A percentile compares a stretch with the other conserved stretches of the same genome.
phyloP scores from a whole-genome alignment of 2,888 invertebrate species.

The Alloscopus bannaensis region DNA sequence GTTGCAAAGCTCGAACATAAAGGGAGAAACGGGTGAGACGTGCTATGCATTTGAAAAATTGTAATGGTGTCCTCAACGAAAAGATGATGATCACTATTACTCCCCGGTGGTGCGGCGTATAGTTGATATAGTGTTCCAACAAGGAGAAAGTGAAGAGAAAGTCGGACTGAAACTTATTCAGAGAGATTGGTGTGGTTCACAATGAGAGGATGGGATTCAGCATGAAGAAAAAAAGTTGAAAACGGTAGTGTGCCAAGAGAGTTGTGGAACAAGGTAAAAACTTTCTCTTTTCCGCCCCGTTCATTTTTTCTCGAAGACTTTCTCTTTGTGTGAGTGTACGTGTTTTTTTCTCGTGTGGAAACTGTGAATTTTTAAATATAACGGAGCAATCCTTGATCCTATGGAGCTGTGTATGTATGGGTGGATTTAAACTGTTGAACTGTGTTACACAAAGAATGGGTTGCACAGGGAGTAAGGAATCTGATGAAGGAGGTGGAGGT shows the following conservation, averaged over 20 bases:
- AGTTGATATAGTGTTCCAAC: conserved; percentile 18
- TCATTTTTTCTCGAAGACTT: not conserved
- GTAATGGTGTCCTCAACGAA: conserved; percentile 40
- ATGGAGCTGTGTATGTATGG: conserved; percentile 61
- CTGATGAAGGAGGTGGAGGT: conserved; percentile 59
- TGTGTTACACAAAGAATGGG: conserved; percentile 71
- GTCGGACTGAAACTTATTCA: conserved; percentile 27
- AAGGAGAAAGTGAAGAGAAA: conserved; percentile 31
- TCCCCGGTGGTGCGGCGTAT: conserved; percentile 12
- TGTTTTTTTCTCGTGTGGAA: not conserved
- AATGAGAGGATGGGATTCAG: not conserved
- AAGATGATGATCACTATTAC: conserved; percentile 22
- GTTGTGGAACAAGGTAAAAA: conserved; percentile 25
- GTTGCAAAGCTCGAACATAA: conserved; percentile 12
- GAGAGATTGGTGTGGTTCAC: conserved; percentile 21
- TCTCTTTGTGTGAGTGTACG: not conserved
- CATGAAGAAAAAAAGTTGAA: too few species aligned
- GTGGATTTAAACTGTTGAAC: conserved; percentile 64
- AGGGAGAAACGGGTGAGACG: conserved; percentile 34
- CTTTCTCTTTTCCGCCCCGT: conserved; percentile 22
- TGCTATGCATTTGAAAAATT: conserved; percentile 43
- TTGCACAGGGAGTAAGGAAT: conserved; percentile 72
- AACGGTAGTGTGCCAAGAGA: conserved; percentile 14
- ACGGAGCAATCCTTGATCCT: too few species aligned
- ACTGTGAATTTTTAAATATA: not conserved